A percentile compares a stretch with the other conserved stretches of the same genome.
These are phyloP conservation scores for Chironomus striatipennis DNA, from an alignment of 1,140 invertebrate genomes.

Conservation along the genomic window DNA sequence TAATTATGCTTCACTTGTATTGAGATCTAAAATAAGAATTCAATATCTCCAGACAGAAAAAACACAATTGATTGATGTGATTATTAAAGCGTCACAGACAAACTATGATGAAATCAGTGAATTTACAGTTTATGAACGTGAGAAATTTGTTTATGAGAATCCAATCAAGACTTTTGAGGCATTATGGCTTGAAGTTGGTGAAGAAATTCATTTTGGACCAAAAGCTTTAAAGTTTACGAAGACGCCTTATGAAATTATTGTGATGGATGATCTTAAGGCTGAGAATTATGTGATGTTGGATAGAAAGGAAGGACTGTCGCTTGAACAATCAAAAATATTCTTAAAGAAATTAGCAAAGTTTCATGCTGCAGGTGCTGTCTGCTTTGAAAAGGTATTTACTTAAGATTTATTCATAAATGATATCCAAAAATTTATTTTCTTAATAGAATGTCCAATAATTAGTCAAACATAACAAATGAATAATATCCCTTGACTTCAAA, in stretches of 20 bases:
- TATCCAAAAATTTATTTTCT: too few species aligned
- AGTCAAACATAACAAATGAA: too few species aligned
- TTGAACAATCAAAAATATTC: constrained; percentile 41
- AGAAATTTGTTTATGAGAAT: constrained; percentile 5
- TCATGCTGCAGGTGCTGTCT: constrained; percentile 42
- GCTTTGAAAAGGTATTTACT: constrained; percentile 41
- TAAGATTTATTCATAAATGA: background rate
- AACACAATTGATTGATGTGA: background rate
- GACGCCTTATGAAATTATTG: constrained; percentile 37
- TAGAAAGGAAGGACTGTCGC: constrained; percentile 42
- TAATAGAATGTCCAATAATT: too few species aligned
- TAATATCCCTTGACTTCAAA: too few species aligned
- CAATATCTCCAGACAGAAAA: background rate
- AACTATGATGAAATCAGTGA: background rate
- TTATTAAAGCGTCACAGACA: constrained; percentile 11
- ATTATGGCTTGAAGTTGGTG: background rate
- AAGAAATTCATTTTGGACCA: constrained; percentile 20
- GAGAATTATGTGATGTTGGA: constrained; percentile 44
- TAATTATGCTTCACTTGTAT: background rate
- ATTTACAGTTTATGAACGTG: background rate
- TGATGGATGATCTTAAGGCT: constrained; percentile 43
- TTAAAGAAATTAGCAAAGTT: constrained; percentile 42
- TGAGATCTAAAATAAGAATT: background rate
- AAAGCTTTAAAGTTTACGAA: background rate
- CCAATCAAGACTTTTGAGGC: background rate